A percentile compares a stretch with the other conserved stretches of the same genome.
These are phyloP conservation scores for Leucania comma DNA, from an alignment of 2,888 invertebrate species.

Conservation along the genomic window DNA sequence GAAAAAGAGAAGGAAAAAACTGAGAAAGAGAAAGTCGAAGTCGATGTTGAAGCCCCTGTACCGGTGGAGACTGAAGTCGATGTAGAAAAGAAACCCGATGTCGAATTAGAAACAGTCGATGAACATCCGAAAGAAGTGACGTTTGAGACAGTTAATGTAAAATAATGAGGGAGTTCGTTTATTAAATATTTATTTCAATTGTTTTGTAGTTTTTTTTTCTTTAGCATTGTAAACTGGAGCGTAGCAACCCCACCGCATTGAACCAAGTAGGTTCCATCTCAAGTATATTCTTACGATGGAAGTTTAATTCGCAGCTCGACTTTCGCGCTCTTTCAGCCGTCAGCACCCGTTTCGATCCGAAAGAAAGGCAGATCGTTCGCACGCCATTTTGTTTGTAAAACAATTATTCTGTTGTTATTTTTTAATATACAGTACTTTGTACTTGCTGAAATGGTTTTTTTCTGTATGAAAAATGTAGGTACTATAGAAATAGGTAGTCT, in stretches of 20 bases:
- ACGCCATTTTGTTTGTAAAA: too few relatives aligned
- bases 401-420: too few relatives aligned
- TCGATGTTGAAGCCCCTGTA: conserved; percentile 25
- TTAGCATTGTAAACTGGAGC: not conserved
- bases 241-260: too few relatives aligned
- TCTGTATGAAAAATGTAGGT: too few relatives aligned
- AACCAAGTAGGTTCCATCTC: not conserved
- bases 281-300: too few relatives aligned
- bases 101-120: conserved; percentile 60
- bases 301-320: too few relatives aligned
- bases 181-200: conserved; percentile 33
- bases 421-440: too few relatives aligned
- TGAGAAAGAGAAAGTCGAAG: conserved; percentile 30
- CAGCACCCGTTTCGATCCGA: too few relatives aligned
- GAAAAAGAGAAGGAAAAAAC: conserved; percentile 56
- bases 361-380: too few relatives aligned
- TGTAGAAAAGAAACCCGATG: conserved; percentile 38
- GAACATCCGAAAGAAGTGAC: conserved; percentile 64
- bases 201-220: not conserved
- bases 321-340: too few relatives aligned
- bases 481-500: too few relatives aligned
- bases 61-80: conserved; percentile 11
- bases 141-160: conserved; percentile 30
- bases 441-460: too few relatives aligned
- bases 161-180: not conserved